Conservation (phyloP, 2,797 vertebrate species). For the Leptodactylus fallax region DNA sequence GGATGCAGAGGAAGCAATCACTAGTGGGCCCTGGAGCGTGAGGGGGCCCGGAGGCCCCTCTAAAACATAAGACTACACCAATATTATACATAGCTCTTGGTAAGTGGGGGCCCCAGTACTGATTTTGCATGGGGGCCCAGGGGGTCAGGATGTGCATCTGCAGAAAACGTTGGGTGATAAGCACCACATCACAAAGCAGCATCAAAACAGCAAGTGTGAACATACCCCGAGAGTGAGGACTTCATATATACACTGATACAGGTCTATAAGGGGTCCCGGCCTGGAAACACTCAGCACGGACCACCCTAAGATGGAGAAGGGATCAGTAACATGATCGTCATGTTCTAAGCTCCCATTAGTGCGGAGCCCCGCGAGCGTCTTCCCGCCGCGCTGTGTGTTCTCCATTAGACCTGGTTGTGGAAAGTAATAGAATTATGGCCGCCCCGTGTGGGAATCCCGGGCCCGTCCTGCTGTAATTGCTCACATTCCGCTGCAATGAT, state of each 20-base stretch:
- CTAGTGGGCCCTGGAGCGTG: too few species aligned
- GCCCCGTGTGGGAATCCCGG: conserved; percentile 34
- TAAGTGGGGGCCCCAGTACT: too few species aligned
- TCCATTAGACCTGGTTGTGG: conserved; percentile 23
- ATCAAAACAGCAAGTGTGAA: too few species aligned
- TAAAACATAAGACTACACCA: too few species aligned
- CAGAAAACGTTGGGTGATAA: too few species aligned
- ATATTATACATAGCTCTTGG: too few species aligned
- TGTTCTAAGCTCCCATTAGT: not conserved
- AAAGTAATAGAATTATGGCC: conserved; percentile 33
- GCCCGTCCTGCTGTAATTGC: conserved; percentile 24
- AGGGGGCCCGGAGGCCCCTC: too few species aligned
- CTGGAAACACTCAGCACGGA: not conserved
- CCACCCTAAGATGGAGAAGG: not conserved
- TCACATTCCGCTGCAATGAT: conserved; percentile 42
- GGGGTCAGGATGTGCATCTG: not conserved
- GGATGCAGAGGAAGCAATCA: too few species aligned
- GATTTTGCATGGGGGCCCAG: too few species aligned
- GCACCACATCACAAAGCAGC: too few species aligned
- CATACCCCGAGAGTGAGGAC: too few species aligned
- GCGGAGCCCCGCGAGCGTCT: not conserved
- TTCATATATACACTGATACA: too few species aligned
- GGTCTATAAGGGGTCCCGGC: not conserved
- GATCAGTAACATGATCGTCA: not conserved
- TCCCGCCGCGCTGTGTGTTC: conserved; percentile 9